Evolutionary conservation across 2,888 invertebrate genomes (phyloP), one percentile per base, ranked within the genome.

Genomic region (Protonemura montana): DNA sequence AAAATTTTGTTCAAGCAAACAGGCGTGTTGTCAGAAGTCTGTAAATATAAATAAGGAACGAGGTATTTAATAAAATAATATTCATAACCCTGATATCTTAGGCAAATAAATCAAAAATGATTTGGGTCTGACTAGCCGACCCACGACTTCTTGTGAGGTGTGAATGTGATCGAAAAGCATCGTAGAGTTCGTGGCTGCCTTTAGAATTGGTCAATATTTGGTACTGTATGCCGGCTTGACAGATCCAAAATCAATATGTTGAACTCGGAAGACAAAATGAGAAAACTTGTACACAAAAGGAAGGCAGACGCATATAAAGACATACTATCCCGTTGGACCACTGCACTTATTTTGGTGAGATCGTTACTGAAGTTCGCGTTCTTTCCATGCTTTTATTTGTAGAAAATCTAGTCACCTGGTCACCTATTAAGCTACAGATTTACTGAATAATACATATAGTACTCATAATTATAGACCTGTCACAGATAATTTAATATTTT

Each of bases 241-340:
- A 21, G 59, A 59, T 59, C 59, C 59, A 59, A 59, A 59, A 59
- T 59, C 59, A 59, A 59, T 59, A 59, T 59, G 59, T 59, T 59
- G 59, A 59, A 13, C 59, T 21, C 59, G 16, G 21, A 59, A 59
- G 59, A 59, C 59, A 59, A 59, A 59, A 59, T 59, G 59, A 21
- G 59, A 59, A 59, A 59, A 59, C 59, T 59, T 59, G 59, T 21
- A 59, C 59, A 59, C 59, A 59, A 59, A 21, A 59, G 59, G 13
- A 21, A 59, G 21, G 59, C 59, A 21, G 59, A 21, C 59, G 3
- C 59, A 21, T 41, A 41, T 59, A 59, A 59, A 59, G 59, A 59
- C 13, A 59, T 21, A 59, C 16, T 13, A 21, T 13, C 59, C 21
- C 13, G 59, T 59, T 10, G 2, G 59, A 59, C 16, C 59, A 59